Base-by-base conservation (phyloP, 2,797 vertebrate genomes). In the Dromococcyx pavoninus region DNA sequence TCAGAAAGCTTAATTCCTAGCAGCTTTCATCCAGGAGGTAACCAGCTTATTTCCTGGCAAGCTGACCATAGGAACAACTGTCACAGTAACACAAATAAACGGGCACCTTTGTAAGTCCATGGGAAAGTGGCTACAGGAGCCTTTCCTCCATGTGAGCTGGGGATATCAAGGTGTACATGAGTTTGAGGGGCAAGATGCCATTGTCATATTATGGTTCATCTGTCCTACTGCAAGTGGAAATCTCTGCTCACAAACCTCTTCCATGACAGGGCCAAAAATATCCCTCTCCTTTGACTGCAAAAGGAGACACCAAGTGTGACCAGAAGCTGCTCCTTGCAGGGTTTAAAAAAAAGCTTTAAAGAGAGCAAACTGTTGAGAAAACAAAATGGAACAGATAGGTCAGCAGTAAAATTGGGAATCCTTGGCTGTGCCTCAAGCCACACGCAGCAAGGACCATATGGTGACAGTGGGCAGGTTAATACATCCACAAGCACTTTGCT, bases 391-490 rank as follows among this genome's bases (percentile, higher is more conserved):
- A 41, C 54, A n/a, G 46, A 50, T 25, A 71, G 30, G 17, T 84
- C 60, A 66, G 67, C 69, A 80, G 69, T 19, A 71, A 32, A 58
- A 58, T 61, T 1, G 1, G 54, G 23, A 19, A n/a, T 21, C 73
- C 35, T 62, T 84, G 82, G 86, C 48, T 0, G 0, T 4, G 15
- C 33, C 82, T 84, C 27, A 46, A 87, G 82, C 43, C 62, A 76
- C 83, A 79, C 69, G 50, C 58, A 28, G 67, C 48, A 74, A 60
- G 33, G 85, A 75, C 76, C 64, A 88, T 89, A 81, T 76, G 91
- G 77, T 56, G 35, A 51, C 73, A 83, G 75, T 1, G 0, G 60
- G 48, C 54, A 86, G 32, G 18, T 44, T 50, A 43, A 61, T 11
- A 27, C 37, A 71, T 58, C 58, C 46, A 27, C 75, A 64, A 54